Base-by-base conservation (phyloP, 2,797 vertebrate species). In the Epinephelus coioides region DNA sequence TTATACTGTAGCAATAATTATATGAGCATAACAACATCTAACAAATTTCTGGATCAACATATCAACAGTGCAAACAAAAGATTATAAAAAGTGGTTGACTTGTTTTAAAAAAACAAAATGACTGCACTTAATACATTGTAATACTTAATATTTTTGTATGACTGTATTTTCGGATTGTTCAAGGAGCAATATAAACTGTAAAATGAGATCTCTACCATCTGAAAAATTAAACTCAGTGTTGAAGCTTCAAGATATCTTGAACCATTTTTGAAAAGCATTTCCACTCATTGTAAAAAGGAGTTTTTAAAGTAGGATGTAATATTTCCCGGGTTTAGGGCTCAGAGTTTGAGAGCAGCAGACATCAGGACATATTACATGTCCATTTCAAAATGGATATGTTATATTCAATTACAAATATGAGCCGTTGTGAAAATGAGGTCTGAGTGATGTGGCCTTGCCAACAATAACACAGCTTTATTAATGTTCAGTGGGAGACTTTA, bases 391-490 rank as follows among this genome's bases (percentile, higher is more conserved):
- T 73, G 40, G 27, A 83, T 43, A 19, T 65, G 47, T 65, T 72
- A 79, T 70, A 78, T 81, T 82, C 51, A 85, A 54, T 62, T 63
- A 80, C 2, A 57, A 62, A 81, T 71, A 82, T 23, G 57, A 81
- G 57, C 73, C 78, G 81, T 73, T 79, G 70, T 59, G 79, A 74
- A 85, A 87, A 82, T 69, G 69, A 89, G 77, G 53, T 76, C 81
- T 75, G 75, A 76, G 77, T 51, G 82, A 78, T 78, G 25, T 61
- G 51, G 76, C 66, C 60, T 76, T 75, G 69, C 69, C 79, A 79
- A 83, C 83, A 88, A 85, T 76, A 89, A 80, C 66, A 71, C 3
- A 10, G 49, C 44, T 78, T 85, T 82, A 84, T 85, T 82, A 87
- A 83, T 76, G 57, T 85, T 79, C 72, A 70, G 60, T 46, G 23